Percentiles rank a stretch among this genome's conserved stretches.
Evolutionary conservation across 2,113 vertebrate species (phyloP).

Genomic region (Tachycineta bicolor): DNA sequence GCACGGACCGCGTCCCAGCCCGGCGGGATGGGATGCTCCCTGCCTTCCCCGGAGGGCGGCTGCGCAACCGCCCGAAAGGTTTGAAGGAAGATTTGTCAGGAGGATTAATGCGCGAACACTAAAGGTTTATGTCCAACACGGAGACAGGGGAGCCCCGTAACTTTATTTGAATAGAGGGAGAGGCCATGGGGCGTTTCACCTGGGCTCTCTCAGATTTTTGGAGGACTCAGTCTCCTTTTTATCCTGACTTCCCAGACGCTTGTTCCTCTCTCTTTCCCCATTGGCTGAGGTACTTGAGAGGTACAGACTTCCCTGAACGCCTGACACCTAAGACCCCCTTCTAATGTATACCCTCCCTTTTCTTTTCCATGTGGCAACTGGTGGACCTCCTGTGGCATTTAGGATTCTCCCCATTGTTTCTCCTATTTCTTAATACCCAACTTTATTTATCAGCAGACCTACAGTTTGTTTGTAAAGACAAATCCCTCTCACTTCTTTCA

Average conservation of each 20-base stretch:
- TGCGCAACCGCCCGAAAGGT: neutral
- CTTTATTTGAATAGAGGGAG: neutral
- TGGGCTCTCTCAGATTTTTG: neutral
- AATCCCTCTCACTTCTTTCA: neutral
- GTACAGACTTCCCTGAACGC: fast-evolving
- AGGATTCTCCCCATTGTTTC: neutral
- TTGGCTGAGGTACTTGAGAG: neutral
- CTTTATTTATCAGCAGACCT: neutral
- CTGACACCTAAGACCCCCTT: neutral
- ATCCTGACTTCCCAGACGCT: neutral
- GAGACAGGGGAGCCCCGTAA: neutral
- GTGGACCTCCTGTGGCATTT: neutral
- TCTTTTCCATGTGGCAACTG: neutral
- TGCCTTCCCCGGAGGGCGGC: neutral
- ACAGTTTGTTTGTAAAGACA: neutral
- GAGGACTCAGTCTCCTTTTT: neutral
- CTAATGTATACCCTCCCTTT: neutral
- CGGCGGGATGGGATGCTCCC: neutral
- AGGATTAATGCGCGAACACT: neutral
- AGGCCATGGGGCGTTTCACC: too few species aligned
- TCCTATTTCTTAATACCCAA: neutral
- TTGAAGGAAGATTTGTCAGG: neutral
- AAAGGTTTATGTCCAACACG: neutral
- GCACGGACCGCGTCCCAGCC: fast-evolving
- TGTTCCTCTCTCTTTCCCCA: neutral